Percentiles rank a stretch among this genome's conserved stretches.
phyloP scores from a whole-genome alignment of 2,113 vertebrate species.

The Stigmatopora argus region DNA sequence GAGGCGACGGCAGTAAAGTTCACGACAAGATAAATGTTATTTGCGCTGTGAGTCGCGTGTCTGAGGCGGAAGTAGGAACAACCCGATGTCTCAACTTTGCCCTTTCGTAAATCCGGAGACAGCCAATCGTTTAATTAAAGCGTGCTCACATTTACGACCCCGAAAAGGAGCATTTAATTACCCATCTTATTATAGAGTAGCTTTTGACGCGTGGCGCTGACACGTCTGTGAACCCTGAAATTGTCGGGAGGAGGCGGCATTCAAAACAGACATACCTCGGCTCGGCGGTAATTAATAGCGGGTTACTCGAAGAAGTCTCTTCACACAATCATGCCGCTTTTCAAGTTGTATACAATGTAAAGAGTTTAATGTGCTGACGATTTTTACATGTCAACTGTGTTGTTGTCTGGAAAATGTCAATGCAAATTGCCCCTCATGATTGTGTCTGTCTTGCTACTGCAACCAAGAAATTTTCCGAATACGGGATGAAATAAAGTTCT shows the following conservation, averaged over 20 bases:
- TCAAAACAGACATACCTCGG: conserved; percentile 30
- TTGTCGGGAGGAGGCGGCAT: conserved; percentile 22
- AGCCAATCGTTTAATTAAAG: background rate
- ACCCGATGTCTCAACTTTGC: background rate
- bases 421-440: background rate
- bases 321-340: conserved; percentile 1
- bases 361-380: background rate
- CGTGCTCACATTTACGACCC: background rate
- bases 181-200: conserved; percentile 15
- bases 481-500: no score
- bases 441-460: no score
- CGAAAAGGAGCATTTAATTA: conserved; percentile 14
- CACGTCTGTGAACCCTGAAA: conserved; percentile 21
- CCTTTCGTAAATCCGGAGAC: background rate
- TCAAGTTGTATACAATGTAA: conserved; percentile 1
- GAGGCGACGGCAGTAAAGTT: background rate
- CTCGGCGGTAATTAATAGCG: conserved; percentile 20
- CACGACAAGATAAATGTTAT: background rate
- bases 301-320: conserved; percentile 8
- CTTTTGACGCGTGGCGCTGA: conserved; percentile 20
- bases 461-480: no score
- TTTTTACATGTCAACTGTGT: background rate
- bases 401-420: background rate
- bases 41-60: background rate
- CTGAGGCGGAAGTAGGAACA: background rate